These are phyloP conservation scores for Rhopalosiphum maidis DNA, from an alignment of 1,140 invertebrate species.

Conservation along the genomic window DNA sequence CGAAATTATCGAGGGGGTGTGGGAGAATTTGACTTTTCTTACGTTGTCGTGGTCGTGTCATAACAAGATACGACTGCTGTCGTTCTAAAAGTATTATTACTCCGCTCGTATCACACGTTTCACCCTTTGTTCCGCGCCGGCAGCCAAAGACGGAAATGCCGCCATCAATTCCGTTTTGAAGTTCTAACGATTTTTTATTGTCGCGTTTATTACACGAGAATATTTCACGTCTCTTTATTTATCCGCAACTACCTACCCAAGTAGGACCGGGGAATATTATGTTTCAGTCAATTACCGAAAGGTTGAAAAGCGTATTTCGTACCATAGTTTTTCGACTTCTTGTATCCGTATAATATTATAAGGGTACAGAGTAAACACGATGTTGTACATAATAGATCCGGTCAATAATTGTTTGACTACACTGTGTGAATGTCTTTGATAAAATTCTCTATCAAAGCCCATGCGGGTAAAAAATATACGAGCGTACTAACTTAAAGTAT, in stretches of 20 bases:
- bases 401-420: not conserved
- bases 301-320: not conserved
- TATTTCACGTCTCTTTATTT: not conserved
- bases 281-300: slow-evolving; percentile 5
- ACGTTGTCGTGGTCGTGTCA: not conserved
- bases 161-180: not conserved
- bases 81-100: not conserved
- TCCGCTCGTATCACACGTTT: not conserved
- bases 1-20: not conserved
- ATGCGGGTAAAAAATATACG: not conserved
- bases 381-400: too few relatives aligned
- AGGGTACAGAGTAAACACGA: not conserved
- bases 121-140: not conserved
- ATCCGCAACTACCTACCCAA: not conserved
- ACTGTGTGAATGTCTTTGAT: not conserved
- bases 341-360: not conserved
- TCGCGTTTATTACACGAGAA: not conserved
- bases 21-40: not conserved
- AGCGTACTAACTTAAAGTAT: not conserved
- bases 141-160: not conserved
- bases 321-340: not conserved
- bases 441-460: not conserved
- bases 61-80: not conserved
- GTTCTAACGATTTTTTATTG: slow-evolving; percentile 26
- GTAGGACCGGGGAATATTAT: not conserved